Conservation (phyloP, 2,888 invertebrate species). For the Spisula subtruncata region DNA sequence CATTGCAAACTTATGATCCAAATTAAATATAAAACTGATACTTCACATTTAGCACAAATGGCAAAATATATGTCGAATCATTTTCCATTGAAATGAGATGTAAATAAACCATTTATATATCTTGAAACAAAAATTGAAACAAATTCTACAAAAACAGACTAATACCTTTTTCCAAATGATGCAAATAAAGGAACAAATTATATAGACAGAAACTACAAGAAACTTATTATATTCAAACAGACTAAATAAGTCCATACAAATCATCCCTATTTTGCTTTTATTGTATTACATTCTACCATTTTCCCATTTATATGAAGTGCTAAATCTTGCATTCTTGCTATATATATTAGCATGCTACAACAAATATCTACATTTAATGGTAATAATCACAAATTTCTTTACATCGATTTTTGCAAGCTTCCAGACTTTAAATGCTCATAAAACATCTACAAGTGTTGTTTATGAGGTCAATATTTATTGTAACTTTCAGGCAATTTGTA, state of each 20-base stretch:
- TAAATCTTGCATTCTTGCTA: constrained; percentile 26
- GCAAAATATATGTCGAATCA: background rate
- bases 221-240: constrained; percentile 15
- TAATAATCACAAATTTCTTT: constrained; percentile 24
- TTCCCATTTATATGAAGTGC: constrained; percentile 12
- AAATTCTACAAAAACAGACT: background rate
- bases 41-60: background rate
- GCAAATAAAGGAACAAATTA: constrained; percentile 8
- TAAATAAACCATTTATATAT: no score
- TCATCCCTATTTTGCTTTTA: background rate
- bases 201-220: background rate
- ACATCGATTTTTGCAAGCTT: constrained; percentile 19
- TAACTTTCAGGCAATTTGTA: constrained; percentile 22
- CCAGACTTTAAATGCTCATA: constrained; percentile 30
- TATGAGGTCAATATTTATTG: constrained; percentile 27
- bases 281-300: background rate
- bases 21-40: background rate
- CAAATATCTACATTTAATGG: constrained; percentile 23
- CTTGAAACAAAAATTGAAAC: constrained; percentile 3
- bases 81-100: background rate
- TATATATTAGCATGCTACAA: constrained; percentile 11
- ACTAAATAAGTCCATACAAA: background rate
- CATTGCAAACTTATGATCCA: background rate
- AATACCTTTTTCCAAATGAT: constrained; percentile 29
- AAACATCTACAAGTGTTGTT: constrained; percentile 24